These are phyloP conservation scores for Microctonus brassicae DNA, from an alignment of 2,888 invertebrate genomes.

Conservation along the genomic window DNA sequence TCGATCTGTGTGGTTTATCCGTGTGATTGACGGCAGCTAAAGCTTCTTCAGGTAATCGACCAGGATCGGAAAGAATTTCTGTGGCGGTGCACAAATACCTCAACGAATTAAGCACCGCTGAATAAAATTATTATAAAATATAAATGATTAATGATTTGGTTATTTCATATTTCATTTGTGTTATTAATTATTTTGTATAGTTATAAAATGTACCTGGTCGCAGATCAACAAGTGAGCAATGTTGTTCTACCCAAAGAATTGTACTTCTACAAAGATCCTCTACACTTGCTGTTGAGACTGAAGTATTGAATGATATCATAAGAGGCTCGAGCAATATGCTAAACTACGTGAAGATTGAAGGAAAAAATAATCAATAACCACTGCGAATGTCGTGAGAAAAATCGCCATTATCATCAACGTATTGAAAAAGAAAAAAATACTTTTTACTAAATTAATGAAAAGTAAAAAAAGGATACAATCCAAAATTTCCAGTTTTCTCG, in stretches of 20 bases:
- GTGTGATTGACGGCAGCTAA: conserved; percentile 76
- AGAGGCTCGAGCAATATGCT: conserved; percentile 92
- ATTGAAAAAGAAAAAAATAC: too few species aligned
- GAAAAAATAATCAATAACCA: conserved; percentile 9
- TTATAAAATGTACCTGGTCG: conserved; percentile 80
- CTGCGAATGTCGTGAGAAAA: too few species aligned
- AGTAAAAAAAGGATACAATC: conserved; percentile 93
- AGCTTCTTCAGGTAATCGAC: conserved; percentile 90
- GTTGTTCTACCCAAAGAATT: conserved; percentile 95
- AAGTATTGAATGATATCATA: conserved; percentile 90
- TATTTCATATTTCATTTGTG: neutral
- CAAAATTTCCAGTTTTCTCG: conserved; percentile 97
- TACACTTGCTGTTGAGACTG: conserved; percentile 91
- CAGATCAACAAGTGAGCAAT: conserved; percentile 94
- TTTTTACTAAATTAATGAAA: too few species aligned
- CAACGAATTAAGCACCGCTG: conserved; percentile 93
- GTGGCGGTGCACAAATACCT: conserved; percentile 92
- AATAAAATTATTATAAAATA: conserved; percentile 57
- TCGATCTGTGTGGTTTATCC: conserved; percentile 57
- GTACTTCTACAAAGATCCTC: conserved; percentile 94
- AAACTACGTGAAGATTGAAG: conserved; percentile 75
- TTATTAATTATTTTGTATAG: conserved; percentile 16
- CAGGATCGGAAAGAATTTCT: conserved; percentile 91
- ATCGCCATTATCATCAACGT: neutral
- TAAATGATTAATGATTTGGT: too few species aligned